These are phyloP conservation scores for Pterostichus madidus DNA, from an alignment of 2,888 invertebrate genomes.

Conservation along the genomic window DNA sequence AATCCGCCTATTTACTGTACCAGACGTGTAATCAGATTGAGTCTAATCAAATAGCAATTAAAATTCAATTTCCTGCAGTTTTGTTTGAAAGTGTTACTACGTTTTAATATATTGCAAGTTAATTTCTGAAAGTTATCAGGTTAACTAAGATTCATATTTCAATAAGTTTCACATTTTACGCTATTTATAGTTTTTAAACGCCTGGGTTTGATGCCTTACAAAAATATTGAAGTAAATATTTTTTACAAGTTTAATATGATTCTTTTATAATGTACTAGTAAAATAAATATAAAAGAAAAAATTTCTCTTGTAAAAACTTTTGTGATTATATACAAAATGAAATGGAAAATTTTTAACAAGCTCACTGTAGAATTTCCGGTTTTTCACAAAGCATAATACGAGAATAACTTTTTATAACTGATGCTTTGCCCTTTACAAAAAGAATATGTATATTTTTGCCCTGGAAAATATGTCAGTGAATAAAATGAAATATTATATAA, in stretches of 20 bases:
- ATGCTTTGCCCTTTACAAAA: constrained; percentile 21
- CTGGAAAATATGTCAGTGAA: background rate
- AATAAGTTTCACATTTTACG: too few species aligned
- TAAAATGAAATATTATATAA: constrained; percentile 13
- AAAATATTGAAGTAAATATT: too few species aligned
- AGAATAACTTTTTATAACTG: constrained; percentile 39
- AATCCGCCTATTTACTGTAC: constrained; percentile 21
- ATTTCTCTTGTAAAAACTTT: constrained; percentile 32
- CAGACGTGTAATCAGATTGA: constrained; percentile 12
- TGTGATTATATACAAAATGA: constrained; percentile 50
- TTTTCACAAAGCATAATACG: constrained; percentile 38
- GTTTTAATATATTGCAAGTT: constrained; percentile 10
- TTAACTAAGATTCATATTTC: too few species aligned
- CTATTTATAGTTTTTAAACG: too few species aligned
- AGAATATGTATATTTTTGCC: constrained; percentile 21
- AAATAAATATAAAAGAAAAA: constrained; percentile 24
- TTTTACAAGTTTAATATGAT: too few species aligned
- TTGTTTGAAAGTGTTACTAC: background rate
- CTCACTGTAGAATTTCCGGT: constrained; percentile 37
- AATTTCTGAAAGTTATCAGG: constrained; percentile 10
- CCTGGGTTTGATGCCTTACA: too few species aligned
- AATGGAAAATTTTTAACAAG: constrained; percentile 55
- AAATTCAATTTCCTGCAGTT: constrained; percentile 33
- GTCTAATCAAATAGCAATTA: constrained; percentile 9
- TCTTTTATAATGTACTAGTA: background rate